Evolutionary conservation across 1,140 invertebrate genomes (phyloP), one percentile per base, ranked within the genome.

Genomic region (Drosophila asahinai): DNA sequence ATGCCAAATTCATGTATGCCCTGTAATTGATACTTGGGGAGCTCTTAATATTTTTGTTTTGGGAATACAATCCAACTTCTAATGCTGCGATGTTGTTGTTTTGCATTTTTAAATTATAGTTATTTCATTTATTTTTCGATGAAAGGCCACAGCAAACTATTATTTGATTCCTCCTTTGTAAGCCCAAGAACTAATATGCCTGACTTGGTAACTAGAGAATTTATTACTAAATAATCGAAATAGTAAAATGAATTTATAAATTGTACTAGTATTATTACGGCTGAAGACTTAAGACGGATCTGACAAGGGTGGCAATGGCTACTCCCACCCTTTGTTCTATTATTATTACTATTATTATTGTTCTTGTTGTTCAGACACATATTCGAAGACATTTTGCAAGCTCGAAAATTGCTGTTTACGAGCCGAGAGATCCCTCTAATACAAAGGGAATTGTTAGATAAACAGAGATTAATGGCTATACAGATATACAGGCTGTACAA

Each of bases 191-290:
- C 67, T 65, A 9, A 81, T 59, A 80, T 62, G 30, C 82, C 73
- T 15, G 0, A 3, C 38, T 27, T 14, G 14, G 15, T 11, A 15
- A 48, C 48, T 71, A 79, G 62, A 38, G 76, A 12, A 83, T 2
- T 42, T 52, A 15, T 36, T 59, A 49, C 77, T 80, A 66, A 52
- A 74, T 78, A 78, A 79, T 86, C 47, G 59, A 81, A 86, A 78
- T 81, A 62, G 47, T 52, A 74, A 83, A 68, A 72, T 49, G 63
- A 80, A 60, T 77, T 80, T 86, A 60, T 81, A 86, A 81, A 86
- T 86, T 79, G 64, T 71, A 68, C 65, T 72, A 60, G 25, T 63
- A 59, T 58, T 42, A 47, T 40, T 11, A 45, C 45, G 52, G 27
- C 45, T 70, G 38, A 45, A 65, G 58, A 49, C 57, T 40, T 14